phyloP scores from a whole-genome alignment of 1,140 invertebrate genomes.

The Lanistes nyassanus region DNA sequence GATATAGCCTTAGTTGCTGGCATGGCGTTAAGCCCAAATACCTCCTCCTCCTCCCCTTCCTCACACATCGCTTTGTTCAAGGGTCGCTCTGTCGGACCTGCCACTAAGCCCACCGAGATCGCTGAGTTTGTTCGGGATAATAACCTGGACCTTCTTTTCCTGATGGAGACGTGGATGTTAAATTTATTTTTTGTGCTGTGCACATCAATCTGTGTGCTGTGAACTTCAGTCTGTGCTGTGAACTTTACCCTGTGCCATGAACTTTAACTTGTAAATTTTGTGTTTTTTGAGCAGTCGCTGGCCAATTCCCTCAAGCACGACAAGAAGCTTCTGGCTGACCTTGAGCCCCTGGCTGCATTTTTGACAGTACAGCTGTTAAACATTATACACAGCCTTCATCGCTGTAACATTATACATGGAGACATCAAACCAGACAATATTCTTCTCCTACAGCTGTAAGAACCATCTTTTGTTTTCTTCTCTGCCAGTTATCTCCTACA shows the following conservation, averaged over 20 bases:
- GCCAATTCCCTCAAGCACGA: conserved; percentile 55
- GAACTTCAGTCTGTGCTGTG: not conserved
- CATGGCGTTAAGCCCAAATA: too few species aligned
- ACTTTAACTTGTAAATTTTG: not conserved
- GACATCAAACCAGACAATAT: conserved; percentile 67
- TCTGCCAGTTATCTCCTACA: too few species aligned
- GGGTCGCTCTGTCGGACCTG: too few species aligned
- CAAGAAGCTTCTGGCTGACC: conserved; percentile 60
- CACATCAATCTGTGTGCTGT: conserved; percentile 1
- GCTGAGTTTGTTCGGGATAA: too few species aligned
- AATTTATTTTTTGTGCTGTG: too few species aligned
- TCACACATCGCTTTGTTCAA: too few species aligned
- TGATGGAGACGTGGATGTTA: too few species aligned
- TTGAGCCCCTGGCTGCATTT: conserved; percentile 78
- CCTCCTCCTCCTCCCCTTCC: too few species aligned
- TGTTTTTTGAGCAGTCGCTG: conserved; percentile 51
- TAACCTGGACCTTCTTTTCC: too few species aligned
- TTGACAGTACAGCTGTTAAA: conserved; percentile 60
- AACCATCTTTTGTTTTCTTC: not conserved
- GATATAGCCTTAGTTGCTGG: too few species aligned
- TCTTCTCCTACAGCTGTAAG: conserved; percentile 48
- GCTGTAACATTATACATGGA: conserved; percentile 64
- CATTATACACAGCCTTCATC: conserved; percentile 60
- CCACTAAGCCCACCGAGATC: too few species aligned
- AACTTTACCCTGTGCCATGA: not conserved